Base-by-base conservation (phyloP, 1,140 invertebrate species). In the Nephila pilipes region DNA sequence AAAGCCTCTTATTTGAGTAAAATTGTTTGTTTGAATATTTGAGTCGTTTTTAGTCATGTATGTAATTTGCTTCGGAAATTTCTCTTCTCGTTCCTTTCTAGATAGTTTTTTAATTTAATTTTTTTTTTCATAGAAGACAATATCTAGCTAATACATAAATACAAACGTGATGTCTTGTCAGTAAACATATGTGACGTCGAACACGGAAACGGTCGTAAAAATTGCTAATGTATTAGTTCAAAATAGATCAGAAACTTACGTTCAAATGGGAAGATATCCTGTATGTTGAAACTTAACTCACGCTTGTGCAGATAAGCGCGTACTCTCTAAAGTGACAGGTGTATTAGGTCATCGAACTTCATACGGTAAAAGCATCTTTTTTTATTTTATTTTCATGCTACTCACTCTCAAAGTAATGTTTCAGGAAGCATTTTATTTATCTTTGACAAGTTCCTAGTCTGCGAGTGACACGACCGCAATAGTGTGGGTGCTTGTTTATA, bases 361-460 rank as follows among this genome's bases (percentile, higher is more conserved):
- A 36, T 75, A 75, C 29, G 69, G 69, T 75, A 32, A 75, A 36
- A 32, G 29, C 69, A 75, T 36, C 32, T 36, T 75, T 75, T 32
- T 36, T 75, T 32, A 14, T 75, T 75, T 18, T 36, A 10, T 75
- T 75, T 75, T 75, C 32, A 75, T 32, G 18, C 29, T 36, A 36
- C 29, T 75, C 32, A 16, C 25, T 32, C 69, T 75, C 29, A 16
- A 20, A 60, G 69, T 75, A 32, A 32, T 75, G 69, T 75, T 75
- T 75, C 69, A 75, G 69, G 69, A 75, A 75, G 69, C 69, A 36
- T 75, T 75, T 75, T 75, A 75, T 75, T 75, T 75, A 75, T 75
- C 29, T 32, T 14, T 75, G 69, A 75, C 69, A 36, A 75, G 69
- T 75, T 75, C 69, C 69, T 75, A 75, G 29, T 75, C 69, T 10